Conservation (phyloP, 30 jellyfish, hydroid and myxozoan genomes). For the Turritopsis dohrnii region DNA sequence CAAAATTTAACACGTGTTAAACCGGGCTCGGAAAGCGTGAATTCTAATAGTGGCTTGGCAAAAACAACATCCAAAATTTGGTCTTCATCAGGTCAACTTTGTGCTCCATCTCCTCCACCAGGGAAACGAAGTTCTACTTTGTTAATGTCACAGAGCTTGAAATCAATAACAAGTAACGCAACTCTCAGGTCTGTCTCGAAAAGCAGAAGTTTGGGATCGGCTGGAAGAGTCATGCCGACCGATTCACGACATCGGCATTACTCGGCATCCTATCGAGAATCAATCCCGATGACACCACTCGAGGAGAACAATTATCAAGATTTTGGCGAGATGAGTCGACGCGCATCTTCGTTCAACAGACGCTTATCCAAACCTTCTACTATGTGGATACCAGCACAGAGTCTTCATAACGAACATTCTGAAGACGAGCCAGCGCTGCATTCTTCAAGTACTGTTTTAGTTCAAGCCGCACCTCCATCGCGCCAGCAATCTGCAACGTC, state of each 20-base stretch:
- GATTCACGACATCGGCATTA: slow-evolving; percentile 18
- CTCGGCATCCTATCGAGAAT: slow-evolving; percentile 15
- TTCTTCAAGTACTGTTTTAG: slow-evolving; percentile 12
- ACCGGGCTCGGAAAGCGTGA: not conserved
- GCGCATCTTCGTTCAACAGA: slow-evolving; percentile 5
- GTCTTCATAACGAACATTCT: not conserved
- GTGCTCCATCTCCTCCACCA: slow-evolving; percentile 25
- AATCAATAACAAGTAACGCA: slow-evolving; percentile 16
- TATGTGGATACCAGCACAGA: slow-evolving; percentile 22
- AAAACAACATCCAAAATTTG: slow-evolving; percentile 1
- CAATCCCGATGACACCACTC: slow-evolving; percentile 10
- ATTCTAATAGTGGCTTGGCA: not conserved
- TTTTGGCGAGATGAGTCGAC: not conserved
- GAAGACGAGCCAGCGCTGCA: not conserved
- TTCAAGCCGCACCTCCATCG: slow-evolving; percentile 16
- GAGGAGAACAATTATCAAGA: not conserved
- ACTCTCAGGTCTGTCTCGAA: not conserved
- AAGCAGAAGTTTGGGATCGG: slow-evolving; percentile 31
- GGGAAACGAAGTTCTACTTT: not conserved
- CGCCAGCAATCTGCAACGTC: slow-evolving; percentile 12
- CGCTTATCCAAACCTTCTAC: slow-evolving; percentile 4
- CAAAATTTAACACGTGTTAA: not conserved
- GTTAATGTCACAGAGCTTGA: slow-evolving; percentile 15
- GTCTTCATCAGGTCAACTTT: not conserved
- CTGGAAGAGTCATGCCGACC: not conserved